Evolutionary conservation across 2,888 invertebrate genomes (phyloP).

Genomic region (Plagodis pulveraria): DNA sequence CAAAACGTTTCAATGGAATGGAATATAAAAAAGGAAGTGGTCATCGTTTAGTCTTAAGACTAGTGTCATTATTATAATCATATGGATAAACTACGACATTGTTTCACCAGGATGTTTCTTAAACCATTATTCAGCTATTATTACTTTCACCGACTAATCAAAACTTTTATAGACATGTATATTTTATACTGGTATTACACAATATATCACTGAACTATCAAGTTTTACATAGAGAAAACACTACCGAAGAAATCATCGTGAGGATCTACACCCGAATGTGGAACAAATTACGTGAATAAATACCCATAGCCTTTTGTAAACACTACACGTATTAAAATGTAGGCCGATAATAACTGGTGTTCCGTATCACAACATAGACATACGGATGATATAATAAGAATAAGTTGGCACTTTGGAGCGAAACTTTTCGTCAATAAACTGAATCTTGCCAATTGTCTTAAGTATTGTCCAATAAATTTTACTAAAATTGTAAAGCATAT

Average conservation of each 20-base stretch:
- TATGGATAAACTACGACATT: constrained; percentile 16
- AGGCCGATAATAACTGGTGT: constrained; percentile 10
- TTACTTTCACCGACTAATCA: constrained; percentile 16
- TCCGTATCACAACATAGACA: not conserved
- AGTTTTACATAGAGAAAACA: not conserved
- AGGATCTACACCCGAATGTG: not conserved
- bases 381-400: constrained; percentile 4
- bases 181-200: constrained; percentile 4
- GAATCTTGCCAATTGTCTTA: not conserved
- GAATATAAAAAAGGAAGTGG: constrained; percentile 42
- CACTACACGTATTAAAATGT: constrained; percentile 4
- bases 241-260: not conserved
- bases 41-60: constrained; percentile 41
- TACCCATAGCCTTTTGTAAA: not conserved
- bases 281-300: not conserved
- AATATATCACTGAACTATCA: not conserved
- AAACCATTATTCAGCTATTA: constrained; percentile 7
- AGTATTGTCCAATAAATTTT: not conserved
- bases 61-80: constrained; percentile 12
- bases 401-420: constrained; percentile 41
- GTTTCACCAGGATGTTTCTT: constrained; percentile 15
- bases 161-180: constrained; percentile 5
- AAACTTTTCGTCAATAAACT: constrained; percentile 17
- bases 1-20: constrained; percentile 65
- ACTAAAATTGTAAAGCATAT: not conserved